Conservation (phyloP, 2,113 vertebrate genomes). For the Oreocharis arfaki region DNA sequence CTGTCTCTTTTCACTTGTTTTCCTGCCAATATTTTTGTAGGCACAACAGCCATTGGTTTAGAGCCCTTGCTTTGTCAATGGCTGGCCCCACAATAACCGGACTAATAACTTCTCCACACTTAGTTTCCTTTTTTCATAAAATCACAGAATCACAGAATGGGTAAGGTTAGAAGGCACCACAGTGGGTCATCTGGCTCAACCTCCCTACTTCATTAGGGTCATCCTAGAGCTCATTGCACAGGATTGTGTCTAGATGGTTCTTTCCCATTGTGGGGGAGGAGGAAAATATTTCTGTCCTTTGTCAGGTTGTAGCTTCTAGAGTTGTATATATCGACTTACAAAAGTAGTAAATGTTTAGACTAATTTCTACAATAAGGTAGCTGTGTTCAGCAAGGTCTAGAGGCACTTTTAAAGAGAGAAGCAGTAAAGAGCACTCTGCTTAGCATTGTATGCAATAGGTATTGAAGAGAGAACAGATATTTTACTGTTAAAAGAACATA, state of each 20-base stretch:
- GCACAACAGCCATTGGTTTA: background rate
- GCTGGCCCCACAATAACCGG: background rate
- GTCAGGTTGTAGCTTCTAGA: background rate
- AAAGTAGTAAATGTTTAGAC: background rate
- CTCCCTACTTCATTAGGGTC: background rate
- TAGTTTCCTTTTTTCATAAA: background rate
- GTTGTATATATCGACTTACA: background rate
- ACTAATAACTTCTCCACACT: background rate
- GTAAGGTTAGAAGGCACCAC: background rate
- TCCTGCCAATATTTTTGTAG: background rate
- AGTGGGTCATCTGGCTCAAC: background rate
- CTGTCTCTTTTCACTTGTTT: background rate
- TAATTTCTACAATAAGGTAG: background rate
- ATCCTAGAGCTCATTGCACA: background rate
- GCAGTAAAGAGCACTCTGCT: background rate
- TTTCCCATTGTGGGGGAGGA: background rate
- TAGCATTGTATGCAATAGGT: background rate
- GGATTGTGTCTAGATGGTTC: fast-evolving
- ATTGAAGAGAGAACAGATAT: background rate
- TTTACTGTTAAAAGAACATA: background rate
- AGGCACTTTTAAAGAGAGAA: background rate
- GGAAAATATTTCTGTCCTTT: background rate
- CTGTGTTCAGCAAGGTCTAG: background rate
- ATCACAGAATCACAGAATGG: background rate
- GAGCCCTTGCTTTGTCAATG: background rate